phyloP scores from a whole-genome alignment of 2,113 vertebrate species.

The Rhinolophus sinicus region DNA sequence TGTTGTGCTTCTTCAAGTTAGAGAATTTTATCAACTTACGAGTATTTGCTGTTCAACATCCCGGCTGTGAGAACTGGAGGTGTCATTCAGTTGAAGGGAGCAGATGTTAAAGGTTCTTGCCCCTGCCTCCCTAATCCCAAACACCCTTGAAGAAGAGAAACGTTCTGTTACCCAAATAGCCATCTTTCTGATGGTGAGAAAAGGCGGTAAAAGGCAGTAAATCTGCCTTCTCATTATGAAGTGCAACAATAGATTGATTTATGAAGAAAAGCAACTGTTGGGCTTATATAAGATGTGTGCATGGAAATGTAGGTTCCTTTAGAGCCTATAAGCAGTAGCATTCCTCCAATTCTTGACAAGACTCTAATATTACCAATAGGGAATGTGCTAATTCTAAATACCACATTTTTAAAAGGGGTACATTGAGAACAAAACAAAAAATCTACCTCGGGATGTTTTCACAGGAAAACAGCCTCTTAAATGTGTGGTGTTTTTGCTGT shows the following conservation, averaged over 20 bases:
- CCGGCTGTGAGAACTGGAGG: constrained; percentile 75
- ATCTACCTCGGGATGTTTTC: not conserved
- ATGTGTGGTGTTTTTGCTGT: not conserved
- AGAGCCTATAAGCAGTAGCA: constrained; percentile 3
- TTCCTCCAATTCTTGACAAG: constrained; percentile 69
- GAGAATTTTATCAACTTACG: constrained; percentile 49
- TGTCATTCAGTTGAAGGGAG: constrained; percentile 80
- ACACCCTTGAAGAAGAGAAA: constrained; percentile 80
- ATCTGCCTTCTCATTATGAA: constrained; percentile 88
- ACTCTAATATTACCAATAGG: constrained; percentile 53
- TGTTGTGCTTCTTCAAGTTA: not conserved
- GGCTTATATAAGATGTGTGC: constrained; percentile 77
- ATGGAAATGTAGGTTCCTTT: constrained; percentile 71
- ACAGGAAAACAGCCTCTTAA: not conserved
- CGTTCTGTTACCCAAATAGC: constrained; percentile 78
- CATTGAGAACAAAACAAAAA: constrained; percentile 42
- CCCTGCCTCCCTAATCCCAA: constrained; percentile 74
- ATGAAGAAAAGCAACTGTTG: constrained; percentile 84
- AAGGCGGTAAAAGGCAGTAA: constrained; percentile 85
- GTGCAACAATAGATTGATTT: constrained; percentile 88
- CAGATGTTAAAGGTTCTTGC: constrained; percentile 85
- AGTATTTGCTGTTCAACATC: constrained; percentile 60
- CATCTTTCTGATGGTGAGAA: constrained; percentile 84
- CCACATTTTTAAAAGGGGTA: not conserved
- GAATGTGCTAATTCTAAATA: constrained; percentile 34